Base-by-base conservation (phyloP, 2,888 invertebrate genomes). In the Capitulum mitella region DNA sequence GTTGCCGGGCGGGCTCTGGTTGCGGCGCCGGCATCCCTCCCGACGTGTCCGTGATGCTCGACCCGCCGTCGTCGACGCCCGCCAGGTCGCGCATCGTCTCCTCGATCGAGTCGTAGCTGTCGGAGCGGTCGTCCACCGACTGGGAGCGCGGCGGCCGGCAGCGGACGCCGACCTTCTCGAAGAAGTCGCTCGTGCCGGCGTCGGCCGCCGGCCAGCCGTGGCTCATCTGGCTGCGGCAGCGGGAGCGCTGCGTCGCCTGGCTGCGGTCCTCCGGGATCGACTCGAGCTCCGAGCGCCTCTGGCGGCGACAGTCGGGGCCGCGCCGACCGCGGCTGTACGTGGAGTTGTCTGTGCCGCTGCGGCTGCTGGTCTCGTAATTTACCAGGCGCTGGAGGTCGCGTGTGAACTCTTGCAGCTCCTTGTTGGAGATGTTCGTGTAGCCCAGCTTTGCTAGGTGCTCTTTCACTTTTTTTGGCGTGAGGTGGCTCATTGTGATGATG, bases 71-170 rank as follows among this genome's bases (percentile, higher is more conserved):
- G 37, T 70, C 70, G 37, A 12, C 26, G 70, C 37, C 37, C 12
- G 16, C 70, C 37, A 70, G 70, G 37, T 70, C 70, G 5, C 70
- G 70, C 70, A 70, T 70, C 37, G 70, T 70, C 70, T 70, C 70
- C 37, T 70, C 70, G 37, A 70, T 22, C 19, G 70, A 70, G 37
- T 22, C 70, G 37, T 37, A 37, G 37, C 70, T 70, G 70, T 70
- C 70, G 37, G 70, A 70, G 22, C 70, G 70, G 5, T 32, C 32
- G 70, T 70, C 70, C 5, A 70, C 70, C 5, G 70, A 70, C 16
- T 16, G 70, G 3, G 70, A 32, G 70, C 70, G 70, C 37, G 37
- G n/a, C 12, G 58, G 29, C 19, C 70, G 70, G 26, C 70, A 37
- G 22, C 70, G 70, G 16, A 37, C 8, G 34, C 70, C 37, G 6